Evolutionary conservation across 2,888 invertebrate genomes (phyloP), one percentile per base, ranked within the genome.

Genomic region (Blastobasis lacticolella): DNA sequence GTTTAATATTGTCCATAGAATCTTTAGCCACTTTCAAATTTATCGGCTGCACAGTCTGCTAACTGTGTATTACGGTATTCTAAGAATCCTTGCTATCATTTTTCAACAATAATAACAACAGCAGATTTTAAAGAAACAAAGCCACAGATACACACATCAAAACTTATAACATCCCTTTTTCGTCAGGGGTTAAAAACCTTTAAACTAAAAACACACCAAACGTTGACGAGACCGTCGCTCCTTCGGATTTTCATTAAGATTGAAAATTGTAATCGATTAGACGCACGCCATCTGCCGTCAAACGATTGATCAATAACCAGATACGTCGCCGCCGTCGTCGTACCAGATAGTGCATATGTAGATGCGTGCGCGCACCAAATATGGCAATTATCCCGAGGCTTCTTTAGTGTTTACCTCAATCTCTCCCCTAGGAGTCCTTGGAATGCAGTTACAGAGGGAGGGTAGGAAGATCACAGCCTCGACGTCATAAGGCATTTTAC

Each of bases 231-330:
- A 49, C 59, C 61, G 58, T 55, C 62, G 48, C 49, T 50, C 48
- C 48, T 45, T 54, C 60, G 73, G 72, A 75, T 76, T 75, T 73
- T 76, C 71, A 77, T 78, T 78, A 73, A 74, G 73, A 77, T 76
- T 66, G 67, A 71, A 73, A 69, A 63, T 45, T 53, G 62, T 53
- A 64, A 67, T 66, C 69, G 68, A 73, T 75, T 64, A 62, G 61
- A 56, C 59, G 64, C 63, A 54, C 61, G 62, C 23, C 23, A 23
- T 23, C 23, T 23, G 58, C 42, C 52, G 56, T 51, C 48, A 51
- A 45, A 56, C 63, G 59, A 68, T 68, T 64, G 77, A 77, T 76
- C 72, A 73, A 74, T 73, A 68, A 64, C 60, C 51, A 68, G 74
- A 77, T 76, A 75, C 37, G 23, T 23, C 23, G 23, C 23, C 23